Evolutionary conservation across 2,797 vertebrate genomes (phyloP).

Genomic region (Sciurus vulgaris): DNA sequence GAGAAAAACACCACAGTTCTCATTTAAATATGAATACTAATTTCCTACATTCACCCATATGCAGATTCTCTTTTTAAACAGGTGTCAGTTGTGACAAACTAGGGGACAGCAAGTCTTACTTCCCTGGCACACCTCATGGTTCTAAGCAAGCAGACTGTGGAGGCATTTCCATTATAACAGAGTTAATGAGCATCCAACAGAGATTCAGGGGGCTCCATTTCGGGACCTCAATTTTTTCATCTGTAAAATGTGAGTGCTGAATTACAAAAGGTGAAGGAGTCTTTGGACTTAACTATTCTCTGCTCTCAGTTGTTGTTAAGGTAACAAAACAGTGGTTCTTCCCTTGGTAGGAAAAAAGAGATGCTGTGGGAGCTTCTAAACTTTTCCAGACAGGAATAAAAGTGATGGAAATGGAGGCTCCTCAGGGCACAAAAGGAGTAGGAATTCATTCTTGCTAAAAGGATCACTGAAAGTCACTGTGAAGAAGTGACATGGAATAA

Average conservation of each 20-base stretch:
- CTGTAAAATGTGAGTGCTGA: background rate
- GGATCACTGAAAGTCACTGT: background rate
- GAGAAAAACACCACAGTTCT: background rate
- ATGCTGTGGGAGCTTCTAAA: background rate
- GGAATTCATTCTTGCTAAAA: background rate
- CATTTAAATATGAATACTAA: slow-evolving; percentile 55
- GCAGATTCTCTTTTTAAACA: background rate
- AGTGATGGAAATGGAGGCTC: background rate
- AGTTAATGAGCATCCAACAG: background rate
- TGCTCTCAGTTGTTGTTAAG: background rate
- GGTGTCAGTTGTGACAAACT: background rate
- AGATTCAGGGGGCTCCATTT: background rate
- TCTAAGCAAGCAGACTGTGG: background rate
- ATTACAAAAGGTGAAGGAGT: background rate
- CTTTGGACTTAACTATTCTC: slow-evolving; percentile 31
- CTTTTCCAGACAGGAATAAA: background rate
- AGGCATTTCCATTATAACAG: background rate
- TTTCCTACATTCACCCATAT: background rate
- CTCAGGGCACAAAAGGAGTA: fast-evolving
- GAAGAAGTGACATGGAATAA: slow-evolving; percentile 12
- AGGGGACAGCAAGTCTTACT: background rate
- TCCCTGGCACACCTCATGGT: background rate
- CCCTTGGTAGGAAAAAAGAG: background rate
- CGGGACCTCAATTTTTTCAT: slow-evolving; percentile 31
- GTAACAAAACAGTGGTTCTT: background rate